Conservation (phyloP, 2,797 vertebrate species). For the Limnodromus scolopaceus region DNA sequence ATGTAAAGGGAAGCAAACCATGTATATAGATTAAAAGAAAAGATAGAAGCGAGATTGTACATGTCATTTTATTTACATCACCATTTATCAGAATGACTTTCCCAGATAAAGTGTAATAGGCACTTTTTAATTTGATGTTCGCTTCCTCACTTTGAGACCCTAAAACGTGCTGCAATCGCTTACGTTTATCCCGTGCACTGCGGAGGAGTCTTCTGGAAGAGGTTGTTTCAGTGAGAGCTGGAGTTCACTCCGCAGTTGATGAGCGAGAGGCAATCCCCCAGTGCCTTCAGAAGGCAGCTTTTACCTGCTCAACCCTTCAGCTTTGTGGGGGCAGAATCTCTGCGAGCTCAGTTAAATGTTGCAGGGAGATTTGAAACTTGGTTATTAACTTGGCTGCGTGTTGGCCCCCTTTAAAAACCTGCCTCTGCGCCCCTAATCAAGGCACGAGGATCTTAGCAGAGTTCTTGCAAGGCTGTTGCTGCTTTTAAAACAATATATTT, state of each 20-base stretch:
- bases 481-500: background rate
- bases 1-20: background rate
- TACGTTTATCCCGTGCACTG: background rate
- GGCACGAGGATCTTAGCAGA: background rate
- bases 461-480: background rate
- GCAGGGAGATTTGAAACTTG: background rate
- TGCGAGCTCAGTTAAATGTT: background rate
- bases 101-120: background rate
- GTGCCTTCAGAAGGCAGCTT: background rate
- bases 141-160: background rate
- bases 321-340: slow-evolving; percentile 3
- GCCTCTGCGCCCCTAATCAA: background rate
- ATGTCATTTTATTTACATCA: background rate
- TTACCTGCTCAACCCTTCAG: background rate
- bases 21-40: background rate
- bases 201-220: background rate
- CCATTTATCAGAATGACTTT: background rate
- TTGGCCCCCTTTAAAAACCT: background rate
- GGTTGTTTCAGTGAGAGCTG: background rate
- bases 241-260: background rate
- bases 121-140: background rate
- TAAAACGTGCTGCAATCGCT: background rate
- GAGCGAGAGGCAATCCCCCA: background rate
- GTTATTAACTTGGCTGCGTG: slow-evolving; percentile 6
- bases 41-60: background rate